phyloP scores from a whole-genome alignment of 2,797 vertebrate species.

The Pogonophryne albipinna region DNA sequence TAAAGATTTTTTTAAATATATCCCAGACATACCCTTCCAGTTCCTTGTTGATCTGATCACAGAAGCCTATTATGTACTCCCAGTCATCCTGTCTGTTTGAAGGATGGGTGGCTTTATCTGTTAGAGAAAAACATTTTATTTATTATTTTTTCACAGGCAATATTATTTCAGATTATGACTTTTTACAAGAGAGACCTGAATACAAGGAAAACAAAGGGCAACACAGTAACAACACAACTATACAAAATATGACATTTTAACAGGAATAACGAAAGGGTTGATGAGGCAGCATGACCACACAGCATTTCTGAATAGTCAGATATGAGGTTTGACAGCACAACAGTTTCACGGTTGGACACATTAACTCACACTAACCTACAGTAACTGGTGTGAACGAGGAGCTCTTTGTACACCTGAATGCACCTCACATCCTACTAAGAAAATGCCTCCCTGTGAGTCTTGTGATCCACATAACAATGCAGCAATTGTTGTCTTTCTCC shows the following conservation, averaged over 20 bases:
- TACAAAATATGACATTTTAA: no score
- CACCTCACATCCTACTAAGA: background rate
- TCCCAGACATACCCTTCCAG: constrained; percentile 90
- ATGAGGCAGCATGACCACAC: no score
- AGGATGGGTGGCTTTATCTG: constrained; percentile 98
- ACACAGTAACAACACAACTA: no score
- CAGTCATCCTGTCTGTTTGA: constrained; percentile 98
- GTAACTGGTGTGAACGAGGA: background rate
- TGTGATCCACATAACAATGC: constrained; percentile 39
- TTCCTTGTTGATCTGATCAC: constrained; percentile 98
- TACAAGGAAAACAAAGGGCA: no score
- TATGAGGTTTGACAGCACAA: no score
- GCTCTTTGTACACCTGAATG: background rate
- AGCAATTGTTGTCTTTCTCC: constrained; percentile 23
- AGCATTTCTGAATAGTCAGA: no score
- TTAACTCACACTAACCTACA: background rate
- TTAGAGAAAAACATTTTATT: constrained; percentile 2
- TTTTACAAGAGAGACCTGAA: no score
- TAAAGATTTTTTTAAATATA: background rate
- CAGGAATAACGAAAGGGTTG: no score
- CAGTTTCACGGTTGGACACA: no score
- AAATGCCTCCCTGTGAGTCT: background rate
- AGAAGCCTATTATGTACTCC: constrained; percentile 99
- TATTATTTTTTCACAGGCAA: no score
- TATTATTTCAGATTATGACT: no score